Percentiles rank a stretch among this genome's conserved stretches.
phyloP scores from a whole-genome alignment of 2,888 invertebrate genomes.

The Sphaerophoria rueppellii region DNA sequence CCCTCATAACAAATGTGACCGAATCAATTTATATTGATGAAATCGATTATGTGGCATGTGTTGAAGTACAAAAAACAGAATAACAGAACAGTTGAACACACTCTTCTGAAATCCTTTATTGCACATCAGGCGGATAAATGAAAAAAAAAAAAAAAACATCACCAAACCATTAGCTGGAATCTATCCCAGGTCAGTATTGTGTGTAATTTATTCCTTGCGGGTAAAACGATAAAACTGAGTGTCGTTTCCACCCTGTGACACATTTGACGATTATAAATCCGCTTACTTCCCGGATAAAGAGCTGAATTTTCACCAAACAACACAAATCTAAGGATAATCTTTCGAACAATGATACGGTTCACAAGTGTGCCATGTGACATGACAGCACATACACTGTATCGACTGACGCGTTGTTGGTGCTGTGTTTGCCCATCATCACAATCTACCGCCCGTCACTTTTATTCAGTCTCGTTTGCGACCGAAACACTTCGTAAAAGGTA shows the following conservation, averaged over 20 bases:
- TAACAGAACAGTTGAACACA: neutral
- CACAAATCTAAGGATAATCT: conserved; percentile 66
- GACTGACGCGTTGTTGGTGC: neutral
- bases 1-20: conserved; percentile 10
- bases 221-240: conserved; percentile 28
- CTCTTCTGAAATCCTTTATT: neutral
- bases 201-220: neutral
- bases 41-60: conserved; percentile 50
- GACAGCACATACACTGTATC: neutral
- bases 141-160: conserved; percentile 8
- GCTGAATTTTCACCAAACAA: conserved; percentile 35
- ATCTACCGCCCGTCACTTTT: neutral
- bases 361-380: conserved; percentile 50
- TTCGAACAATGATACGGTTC: conserved; percentile 63
- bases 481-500: conserved; percentile 50
- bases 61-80: neutral
- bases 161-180: conserved; percentile 17
- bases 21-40: conserved; percentile 25
- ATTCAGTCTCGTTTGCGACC: conserved; percentile 22
- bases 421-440: conserved; percentile 23
- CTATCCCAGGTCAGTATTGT: conserved; percentile 60
- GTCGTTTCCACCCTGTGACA: conserved; percentile 46
- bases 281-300: conserved; percentile 23
- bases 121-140: neutral
- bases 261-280: conserved; percentile 58